Percentiles rank a stretch among this genome's conserved stretches.
Evolutionary conservation across 2,113 vertebrate genomes (phyloP).

Genomic region (Tinamus guttatus): DNA sequence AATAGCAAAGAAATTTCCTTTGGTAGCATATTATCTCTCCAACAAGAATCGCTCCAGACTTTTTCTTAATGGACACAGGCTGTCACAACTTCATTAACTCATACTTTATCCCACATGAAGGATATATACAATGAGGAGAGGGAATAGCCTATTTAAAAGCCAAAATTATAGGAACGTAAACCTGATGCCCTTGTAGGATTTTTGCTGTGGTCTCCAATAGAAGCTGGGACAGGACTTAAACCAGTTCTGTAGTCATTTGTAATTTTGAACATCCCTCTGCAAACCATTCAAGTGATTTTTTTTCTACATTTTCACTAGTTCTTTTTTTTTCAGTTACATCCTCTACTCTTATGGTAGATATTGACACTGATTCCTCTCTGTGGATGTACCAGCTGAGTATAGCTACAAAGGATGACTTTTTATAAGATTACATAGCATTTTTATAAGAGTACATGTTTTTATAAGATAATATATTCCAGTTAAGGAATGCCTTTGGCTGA

Average conservation of each 20-base stretch:
- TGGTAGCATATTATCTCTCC: not conserved
- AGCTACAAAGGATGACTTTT: not conserved
- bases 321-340: not conserved
- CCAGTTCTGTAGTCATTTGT: not conserved
- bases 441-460: not conserved
- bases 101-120: not conserved
- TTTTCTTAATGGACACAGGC: rapidly evolving
- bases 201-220: not conserved
- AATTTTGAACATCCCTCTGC: not conserved
- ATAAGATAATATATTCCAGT: not conserved
- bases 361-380: not conserved
- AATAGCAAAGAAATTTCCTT: not conserved
- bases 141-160: not conserved
- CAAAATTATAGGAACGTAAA: not conserved
- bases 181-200: not conserved
- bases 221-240: not conserved
- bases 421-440: not conserved
- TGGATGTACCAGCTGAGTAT: not conserved
- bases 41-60: not conserved
- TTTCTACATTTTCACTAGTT: not conserved
- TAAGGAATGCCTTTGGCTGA: not conserved
- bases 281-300: not conserved
- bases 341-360: not conserved
- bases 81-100: not conserved
- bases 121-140: not conserved